Conservation (phyloP, 2,113 vertebrate genomes). For the Aspidoscelis tigris region DNA sequence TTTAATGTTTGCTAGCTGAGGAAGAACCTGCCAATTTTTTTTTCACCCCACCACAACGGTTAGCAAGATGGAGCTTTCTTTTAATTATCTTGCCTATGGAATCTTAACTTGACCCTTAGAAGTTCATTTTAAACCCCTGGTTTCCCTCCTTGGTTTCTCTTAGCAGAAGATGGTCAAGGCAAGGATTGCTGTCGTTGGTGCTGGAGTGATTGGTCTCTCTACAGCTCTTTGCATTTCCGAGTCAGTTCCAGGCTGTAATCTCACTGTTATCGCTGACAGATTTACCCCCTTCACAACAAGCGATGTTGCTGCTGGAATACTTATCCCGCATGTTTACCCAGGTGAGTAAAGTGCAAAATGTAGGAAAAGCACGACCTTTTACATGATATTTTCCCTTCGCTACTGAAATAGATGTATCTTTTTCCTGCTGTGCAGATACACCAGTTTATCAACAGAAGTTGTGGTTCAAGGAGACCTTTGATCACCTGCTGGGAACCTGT, state of each 20-base stretch:
- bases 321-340: conserved; percentile 80
- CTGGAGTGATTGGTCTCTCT: conserved; percentile 88
- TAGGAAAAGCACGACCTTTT: neutral
- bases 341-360: conserved; percentile 71
- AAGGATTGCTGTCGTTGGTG: conserved; percentile 84
- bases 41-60: too few relatives aligned
- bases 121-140: neutral
- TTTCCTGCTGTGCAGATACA: conserved; percentile 72
- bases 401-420: neutral
- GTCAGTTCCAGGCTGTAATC: conserved; percentile 74
- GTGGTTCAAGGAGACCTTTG: conserved; percentile 91
- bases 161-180: conserved; percentile 57
- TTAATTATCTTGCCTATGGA: neutral
- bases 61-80: too few relatives aligned
- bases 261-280: conserved; percentile 84
- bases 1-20: neutral
- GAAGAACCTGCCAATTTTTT: too few relatives aligned
- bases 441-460: conserved; percentile 76
- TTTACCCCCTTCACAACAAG: conserved; percentile 91
- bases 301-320: conserved; percentile 89
- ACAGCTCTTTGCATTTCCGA: conserved; percentile 83
- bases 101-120: neutral
- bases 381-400: neutral
- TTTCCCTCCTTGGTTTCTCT: conserved; percentile 6
- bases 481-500: conserved; percentile 81